Evolutionary conservation across 2,888 invertebrate genomes (phyloP), one percentile per base, ranked within the genome.

Genomic region (Pachliopta kotzebuea): DNA sequence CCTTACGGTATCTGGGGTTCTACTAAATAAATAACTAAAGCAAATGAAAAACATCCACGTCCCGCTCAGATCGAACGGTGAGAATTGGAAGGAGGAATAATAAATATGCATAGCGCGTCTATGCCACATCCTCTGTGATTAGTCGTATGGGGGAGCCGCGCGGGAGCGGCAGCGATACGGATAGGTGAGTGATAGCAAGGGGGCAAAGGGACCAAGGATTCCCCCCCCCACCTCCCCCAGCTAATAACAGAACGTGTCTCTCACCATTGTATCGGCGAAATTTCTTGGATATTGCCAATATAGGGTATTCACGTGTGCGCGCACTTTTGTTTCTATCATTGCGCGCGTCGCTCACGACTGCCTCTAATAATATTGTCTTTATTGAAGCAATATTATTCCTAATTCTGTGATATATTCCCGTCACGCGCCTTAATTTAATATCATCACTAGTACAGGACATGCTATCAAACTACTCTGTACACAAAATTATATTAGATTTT

Each of bases 61-160:
- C 76, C 76, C 75, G 68, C 66, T 64, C 69, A 70, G 72, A 83
- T 84, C 80, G 85, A 85, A 84, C 84, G 78, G 84, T 85, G 88
- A 83, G 88, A 87, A 88, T 88, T 86, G 83, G 85, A 81, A 74
- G 83, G 85, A 82, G 83, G 83, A 79, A 84, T 87, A 85, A 90
- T 91, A 90, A 91, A 90, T 91, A 91, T 91, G 91, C 91, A 90
- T 89, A 86, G 85, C 88, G 86, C 90, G 90, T 90, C 88, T 86
- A 85, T 87, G 81, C 82, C 86, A 81, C 89, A 88, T 88, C 88
- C 90, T 90, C 88, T 80, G 90, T 91, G 91, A 90, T 90, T 90
- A 91, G 90, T 88, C 81, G 84, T 77, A 78, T 80, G 83, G 83
- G 83, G 83, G 77, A 67, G 66, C 74, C 73, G 71, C 66, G 70